These are phyloP conservation scores for Orbicella faveolata DNA, from an alignment of 64 coral and sea anemone species.

Conservation along the genomic window DNA sequence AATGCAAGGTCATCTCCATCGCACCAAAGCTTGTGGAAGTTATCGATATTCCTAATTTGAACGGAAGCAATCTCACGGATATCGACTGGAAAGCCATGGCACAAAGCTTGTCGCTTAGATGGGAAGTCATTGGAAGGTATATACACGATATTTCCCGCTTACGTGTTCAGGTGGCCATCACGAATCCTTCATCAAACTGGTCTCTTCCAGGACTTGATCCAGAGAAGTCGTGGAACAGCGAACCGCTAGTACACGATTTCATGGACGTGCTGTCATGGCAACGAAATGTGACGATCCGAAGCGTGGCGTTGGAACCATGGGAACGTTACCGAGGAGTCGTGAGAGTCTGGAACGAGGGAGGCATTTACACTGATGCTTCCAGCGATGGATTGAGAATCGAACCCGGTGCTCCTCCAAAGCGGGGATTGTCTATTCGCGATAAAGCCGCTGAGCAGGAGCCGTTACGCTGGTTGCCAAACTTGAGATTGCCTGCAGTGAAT, in stretches of 20 bases:
- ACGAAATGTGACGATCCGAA: slow-evolving; percentile 61
- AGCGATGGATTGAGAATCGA: slow-evolving; percentile 64
- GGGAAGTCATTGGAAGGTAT: slow-evolving; percentile 50
- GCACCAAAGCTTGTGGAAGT: slow-evolving; percentile 79
- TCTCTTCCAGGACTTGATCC: slow-evolving; percentile 29
- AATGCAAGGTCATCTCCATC: slow-evolving; percentile 56
- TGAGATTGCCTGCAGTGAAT: slow-evolving; percentile 46
- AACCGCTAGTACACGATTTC: slow-evolving; percentile 66
- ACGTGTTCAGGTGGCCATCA: slow-evolving; percentile 66
- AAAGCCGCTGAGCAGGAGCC: slow-evolving; percentile 61
- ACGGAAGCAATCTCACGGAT: slow-evolving; percentile 51
- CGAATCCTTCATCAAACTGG: slow-evolving; percentile 33
- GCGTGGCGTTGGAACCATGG: slow-evolving; percentile 28
- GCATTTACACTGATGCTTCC: slow-evolving; percentile 59
- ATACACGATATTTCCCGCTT: slow-evolving; percentile 71
- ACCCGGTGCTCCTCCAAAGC: slow-evolving; percentile 51
- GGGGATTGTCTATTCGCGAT: slow-evolving; percentile 50
- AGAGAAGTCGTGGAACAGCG: slow-evolving; percentile 44
- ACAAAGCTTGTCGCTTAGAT: slow-evolving; percentile 64
- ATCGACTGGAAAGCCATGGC: slow-evolving; percentile 82
- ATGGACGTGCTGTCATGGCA: slow-evolving; percentile 71
- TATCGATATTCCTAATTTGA: slow-evolving; percentile 55
- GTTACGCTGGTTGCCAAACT: slow-evolving; percentile 67
- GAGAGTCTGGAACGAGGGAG: slow-evolving; percentile 55
- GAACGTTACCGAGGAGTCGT: slow-evolving; percentile 75